Evolutionary conservation across 2,797 vertebrate genomes (phyloP), one percentile per base, ranked within the genome.

Genomic region (Tympanoctomys barrerae): DNA sequence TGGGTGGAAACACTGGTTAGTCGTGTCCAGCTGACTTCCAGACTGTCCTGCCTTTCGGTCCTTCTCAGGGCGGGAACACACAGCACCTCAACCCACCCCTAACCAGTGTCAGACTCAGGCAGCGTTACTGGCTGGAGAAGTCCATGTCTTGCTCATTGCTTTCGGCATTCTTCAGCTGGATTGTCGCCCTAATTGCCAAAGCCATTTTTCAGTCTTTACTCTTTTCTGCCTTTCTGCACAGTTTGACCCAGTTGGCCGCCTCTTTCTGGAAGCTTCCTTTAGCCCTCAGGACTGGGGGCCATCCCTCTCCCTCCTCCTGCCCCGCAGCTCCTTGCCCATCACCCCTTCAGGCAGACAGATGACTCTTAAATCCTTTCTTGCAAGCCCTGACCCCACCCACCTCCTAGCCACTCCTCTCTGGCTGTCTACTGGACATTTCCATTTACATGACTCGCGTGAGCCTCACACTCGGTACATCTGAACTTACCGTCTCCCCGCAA

Each of bases 181-280:
- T 62, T 21, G 26, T 73, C 70, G 64, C 33, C 5, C 57, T 61
- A 89, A 5, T 42, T 16, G 24, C 33, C 75, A 80, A 64, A 71
- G 66, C 61, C n/a, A 19, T 81, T 94, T 93, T 90, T 81, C 36
- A 18, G 11, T 64, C 42, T 95, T 83, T n/a, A 16, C 77, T 82
- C 36, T 91, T 89, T 28, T 64, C 42, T 19, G 16, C 7, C 36
- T 79, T 77, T 83, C 66, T 36, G 70, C 79, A 71, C 68, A n/a
- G 46, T 42, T 26, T 75, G 77, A 68, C 36, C 31, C 39, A 83
- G 57, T 26, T 49, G 42, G 4, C 9, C 21, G 4, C 11, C 2
- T 94, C 91, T 82, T 88, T 84, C 85, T 49, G 11, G 28, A 85
- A 85, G 46, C 10, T 68, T 62, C 8, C 33, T 79, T 49, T 19